Conservation (phyloP, 2,888 invertebrate genomes). For the Spisula subtruncata region DNA sequence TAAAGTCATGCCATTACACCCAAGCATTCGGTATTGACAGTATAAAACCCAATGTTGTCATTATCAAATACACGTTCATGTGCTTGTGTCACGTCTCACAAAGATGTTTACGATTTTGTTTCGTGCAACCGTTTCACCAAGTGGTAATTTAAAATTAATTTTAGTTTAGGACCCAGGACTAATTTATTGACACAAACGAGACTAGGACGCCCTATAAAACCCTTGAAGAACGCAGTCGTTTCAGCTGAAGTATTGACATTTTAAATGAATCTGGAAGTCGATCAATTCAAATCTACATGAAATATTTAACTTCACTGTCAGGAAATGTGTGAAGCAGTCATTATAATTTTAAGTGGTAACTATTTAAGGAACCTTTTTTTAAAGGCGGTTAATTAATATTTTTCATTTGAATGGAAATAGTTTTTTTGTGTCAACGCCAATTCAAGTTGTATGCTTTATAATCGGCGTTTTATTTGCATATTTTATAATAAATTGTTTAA, state of each 20-base stretch:
- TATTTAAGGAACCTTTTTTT: background rate
- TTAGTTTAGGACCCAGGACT: background rate
- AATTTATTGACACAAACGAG: background rate
- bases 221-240: background rate
- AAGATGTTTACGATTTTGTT: background rate
- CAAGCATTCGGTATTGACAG: too few relatives aligned
- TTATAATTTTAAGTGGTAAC: background rate
- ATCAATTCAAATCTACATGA: constrained; percentile 19
- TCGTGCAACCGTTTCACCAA: background rate
- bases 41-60: too few relatives aligned
- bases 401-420: background rate
- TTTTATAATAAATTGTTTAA: too few relatives aligned
- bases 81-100: background rate
- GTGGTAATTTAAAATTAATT: background rate
- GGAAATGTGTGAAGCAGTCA: constrained; percentile 2
- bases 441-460: too few relatives aligned
- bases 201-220: too few relatives aligned
- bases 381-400: background rate
- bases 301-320: constrained; percentile 16
- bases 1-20: too few relatives aligned
- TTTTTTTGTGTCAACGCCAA: background rate
- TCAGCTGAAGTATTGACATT: background rate
- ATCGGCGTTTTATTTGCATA: too few relatives aligned
- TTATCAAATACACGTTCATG: background rate
- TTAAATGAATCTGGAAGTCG: constrained; percentile 18